phyloP scores from a whole-genome alignment of 2,888 invertebrate species.

The Junonia oenone region DNA sequence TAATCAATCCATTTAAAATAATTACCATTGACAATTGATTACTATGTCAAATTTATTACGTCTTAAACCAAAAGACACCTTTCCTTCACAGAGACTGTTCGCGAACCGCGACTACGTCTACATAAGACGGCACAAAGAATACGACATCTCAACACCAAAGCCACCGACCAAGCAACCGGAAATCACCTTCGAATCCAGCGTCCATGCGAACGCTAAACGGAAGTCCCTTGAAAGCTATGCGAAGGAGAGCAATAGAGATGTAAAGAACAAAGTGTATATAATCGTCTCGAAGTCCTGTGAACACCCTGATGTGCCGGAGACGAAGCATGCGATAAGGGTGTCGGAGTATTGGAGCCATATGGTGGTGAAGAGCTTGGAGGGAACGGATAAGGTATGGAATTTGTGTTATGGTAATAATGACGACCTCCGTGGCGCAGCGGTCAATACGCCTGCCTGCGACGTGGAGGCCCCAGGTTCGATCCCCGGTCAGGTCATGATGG shows the following conservation, averaged over 20 bases:
- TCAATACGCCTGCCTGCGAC: too few relatives aligned
- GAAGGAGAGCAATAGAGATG: slow-evolving; percentile 17
- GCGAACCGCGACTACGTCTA: slow-evolving; percentile 93
- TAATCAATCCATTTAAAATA: too few relatives aligned
- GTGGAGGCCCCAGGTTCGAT: too few relatives aligned
- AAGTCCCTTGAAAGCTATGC: slow-evolving; percentile 42
- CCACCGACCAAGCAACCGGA: background rate
- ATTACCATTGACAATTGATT: too few relatives aligned
- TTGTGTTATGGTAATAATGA: background rate
- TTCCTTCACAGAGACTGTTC: slow-evolving; percentile 82
- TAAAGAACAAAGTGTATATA: slow-evolving; percentile 44
- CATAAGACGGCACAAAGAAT: slow-evolving; percentile 82
- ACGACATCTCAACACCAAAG: slow-evolving; percentile 27
- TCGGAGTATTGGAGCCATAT: slow-evolving; percentile 92
- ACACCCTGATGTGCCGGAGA: slow-evolving; percentile 84
- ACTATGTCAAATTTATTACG: too few relatives aligned
- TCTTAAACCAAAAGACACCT: background rate
- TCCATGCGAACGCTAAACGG: slow-evolving; percentile 57
- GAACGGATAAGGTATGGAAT: slow-evolving; percentile 66
- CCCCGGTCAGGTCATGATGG: too few relatives aligned
- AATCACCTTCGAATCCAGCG: slow-evolving; percentile 34
- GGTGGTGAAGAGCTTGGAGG: slow-evolving; percentile 85
- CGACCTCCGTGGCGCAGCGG: too few relatives aligned
- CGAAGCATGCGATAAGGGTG: slow-evolving; percentile 85
- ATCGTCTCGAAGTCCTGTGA: slow-evolving; percentile 83